Conservation (phyloP, 1,140 invertebrate species). For the Globodera rostochiensis region DNA sequence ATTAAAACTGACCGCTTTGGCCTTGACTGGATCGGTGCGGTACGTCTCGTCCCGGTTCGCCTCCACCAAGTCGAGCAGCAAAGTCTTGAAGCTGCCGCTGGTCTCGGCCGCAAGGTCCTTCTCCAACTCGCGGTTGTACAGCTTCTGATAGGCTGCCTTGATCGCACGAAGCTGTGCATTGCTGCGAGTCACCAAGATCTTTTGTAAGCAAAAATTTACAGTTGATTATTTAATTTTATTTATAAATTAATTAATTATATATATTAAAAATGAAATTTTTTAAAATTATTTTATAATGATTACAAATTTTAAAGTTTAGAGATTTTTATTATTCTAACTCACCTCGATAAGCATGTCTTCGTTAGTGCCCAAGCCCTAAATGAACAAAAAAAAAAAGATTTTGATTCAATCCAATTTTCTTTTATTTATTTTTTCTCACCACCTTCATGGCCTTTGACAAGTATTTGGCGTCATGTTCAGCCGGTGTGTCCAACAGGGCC, state of each 20-base stretch:
- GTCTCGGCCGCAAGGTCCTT: conserved; percentile 87
- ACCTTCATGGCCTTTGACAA: conserved; percentile 73
- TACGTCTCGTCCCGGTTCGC: conserved; percentile 65
- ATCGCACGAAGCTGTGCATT: conserved; percentile 68
- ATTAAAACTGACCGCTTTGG: conserved; percentile 36
- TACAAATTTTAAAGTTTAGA: too few species aligned
- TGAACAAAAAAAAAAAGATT: not conserved
- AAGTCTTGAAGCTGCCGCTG: conserved; percentile 85
- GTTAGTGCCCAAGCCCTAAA: conserved; percentile 71
- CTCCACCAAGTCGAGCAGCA: conserved; percentile 74
- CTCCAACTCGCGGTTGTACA: conserved; percentile 83
- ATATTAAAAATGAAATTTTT: too few species aligned
- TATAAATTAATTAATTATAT: too few species aligned
- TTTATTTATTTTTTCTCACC: not conserved
- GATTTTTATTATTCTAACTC: not conserved
- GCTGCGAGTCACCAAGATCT: conserved; percentile 68
- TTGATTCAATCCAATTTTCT: not conserved
- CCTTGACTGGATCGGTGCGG: conserved; percentile 55
- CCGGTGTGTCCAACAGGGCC: conserved; percentile 83
- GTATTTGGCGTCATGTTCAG: conserved; percentile 83
- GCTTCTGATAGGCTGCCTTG: conserved; percentile 70
- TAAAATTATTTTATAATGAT: too few species aligned
- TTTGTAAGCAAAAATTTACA: not conserved
- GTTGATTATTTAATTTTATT: not conserved
- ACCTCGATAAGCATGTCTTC: conserved; percentile 68